Base-by-base conservation (phyloP, 2,888 invertebrate genomes). In the Thereva unica region DNA sequence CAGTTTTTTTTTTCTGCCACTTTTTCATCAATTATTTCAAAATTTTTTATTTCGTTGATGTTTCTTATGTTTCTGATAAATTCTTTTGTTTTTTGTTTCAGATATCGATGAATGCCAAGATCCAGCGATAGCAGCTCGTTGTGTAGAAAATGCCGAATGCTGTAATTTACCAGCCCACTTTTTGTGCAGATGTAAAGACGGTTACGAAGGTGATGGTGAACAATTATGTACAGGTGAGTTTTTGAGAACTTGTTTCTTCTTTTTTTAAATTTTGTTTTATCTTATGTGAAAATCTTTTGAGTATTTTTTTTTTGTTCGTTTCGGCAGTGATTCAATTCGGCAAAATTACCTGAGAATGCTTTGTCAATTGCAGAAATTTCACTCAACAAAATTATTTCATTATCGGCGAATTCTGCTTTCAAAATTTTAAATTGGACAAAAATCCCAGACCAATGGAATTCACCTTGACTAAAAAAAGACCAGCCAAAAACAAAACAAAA, bases 51-150 rank as follows among this genome's bases (percentile, higher is more conserved):
- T 23, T 23, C 23, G 23, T 23, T 23, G 23, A 23, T 23, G 23
- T 23, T 23, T 23, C 23, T 23, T 23, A 23, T 23, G 23, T 23
- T 23, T 23, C 23, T 23, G 23, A 23, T 23, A 23, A 23, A 23
- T 23, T 23, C 23, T 23, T 23, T 23, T 23, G 23, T 23, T 23
- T 23, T 23, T 23, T 23, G 23, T 23, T 23, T 12, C 80, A 93
- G 93, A 94, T 83, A 93, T 97, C 81, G 91, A 97, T 84, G 97
- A 97, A 85, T 97, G 97, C 81, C 89, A 90, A 77, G 91, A 93
- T 82, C 93, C 94, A 71, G 85, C 86, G 70, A 85, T 95, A 76
- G 89, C 92, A 44, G 87, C 90, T 68, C 86, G 92, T 76, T 96
- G 95, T 82, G 95, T 93, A 69, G 85, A 88, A 79, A 94, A 96